Evolutionary conservation across 2,888 invertebrate species (phyloP).

Genomic region (Pasiphila rectangulata): DNA sequence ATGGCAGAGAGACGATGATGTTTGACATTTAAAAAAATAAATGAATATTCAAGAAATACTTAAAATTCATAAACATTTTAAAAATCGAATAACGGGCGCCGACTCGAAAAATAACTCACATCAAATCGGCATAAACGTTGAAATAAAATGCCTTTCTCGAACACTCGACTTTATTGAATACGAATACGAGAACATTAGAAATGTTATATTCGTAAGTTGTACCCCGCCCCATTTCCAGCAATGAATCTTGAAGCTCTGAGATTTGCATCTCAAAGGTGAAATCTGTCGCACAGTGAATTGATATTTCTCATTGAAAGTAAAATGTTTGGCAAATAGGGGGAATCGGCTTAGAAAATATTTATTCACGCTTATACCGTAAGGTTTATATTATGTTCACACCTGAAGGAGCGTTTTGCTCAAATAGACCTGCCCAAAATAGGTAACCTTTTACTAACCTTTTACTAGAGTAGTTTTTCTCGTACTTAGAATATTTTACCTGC

Average conservation of each 20-base stretch:
- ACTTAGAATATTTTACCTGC: slow-evolving; percentile 1
- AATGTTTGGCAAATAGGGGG: slow-evolving; percentile 31
- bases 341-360: slow-evolving; percentile 24
- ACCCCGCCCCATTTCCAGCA: slow-evolving; percentile 32
- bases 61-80: no score
- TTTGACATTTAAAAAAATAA: no score
- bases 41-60: no score
- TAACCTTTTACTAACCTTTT: slow-evolving; percentile 4
- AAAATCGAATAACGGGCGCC: background rate
- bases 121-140: background rate
- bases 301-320: slow-evolving; percentile 32
- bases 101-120: background rate
- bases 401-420: slow-evolving; percentile 4
- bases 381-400: slow-evolving; percentile 6
- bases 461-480: slow-evolving; percentile 5
- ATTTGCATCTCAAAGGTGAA: slow-evolving; percentile 36
- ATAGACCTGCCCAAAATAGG: slow-evolving; percentile 1
- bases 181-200: slow-evolving; percentile 27
- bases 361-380: slow-evolving; percentile 5
- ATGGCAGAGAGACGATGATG: no score
- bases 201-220: slow-evolving; percentile 23
- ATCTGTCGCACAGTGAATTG: slow-evolving; percentile 34
- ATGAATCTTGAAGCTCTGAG: slow-evolving; percentile 31
- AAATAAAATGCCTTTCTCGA: slow-evolving; percentile 1
- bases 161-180: slow-evolving; percentile 20